These are phyloP conservation scores for Drosophila lacicola DNA, from an alignment of 2,888 invertebrate species.

Conservation along the genomic window DNA sequence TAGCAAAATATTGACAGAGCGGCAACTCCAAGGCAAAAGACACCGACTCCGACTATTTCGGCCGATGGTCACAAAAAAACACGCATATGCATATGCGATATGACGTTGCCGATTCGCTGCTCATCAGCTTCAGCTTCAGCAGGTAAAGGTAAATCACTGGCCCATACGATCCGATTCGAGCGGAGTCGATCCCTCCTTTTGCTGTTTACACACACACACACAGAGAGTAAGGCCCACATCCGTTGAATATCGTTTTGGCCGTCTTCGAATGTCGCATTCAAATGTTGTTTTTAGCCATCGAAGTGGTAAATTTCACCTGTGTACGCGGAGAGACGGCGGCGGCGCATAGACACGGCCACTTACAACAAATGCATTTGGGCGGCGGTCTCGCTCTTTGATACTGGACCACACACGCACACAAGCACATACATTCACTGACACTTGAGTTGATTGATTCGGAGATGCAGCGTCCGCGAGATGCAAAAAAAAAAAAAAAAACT, in stretches of 20 bases:
- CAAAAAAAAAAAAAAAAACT: conserved; percentile 61
- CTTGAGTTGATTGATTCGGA: conserved; percentile 78
- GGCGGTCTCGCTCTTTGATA: conserved; percentile 74
- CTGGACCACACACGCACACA: conserved; percentile 70
- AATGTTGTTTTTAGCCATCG: conserved; percentile 78
- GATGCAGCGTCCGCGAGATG: conserved; percentile 71
- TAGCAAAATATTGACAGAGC: conserved; percentile 80
- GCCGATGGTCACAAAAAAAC: conserved; percentile 22
- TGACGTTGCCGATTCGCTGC: conserved; percentile 75
- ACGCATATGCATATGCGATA: conserved; percentile 57
- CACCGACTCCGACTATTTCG: conserved; percentile 66
- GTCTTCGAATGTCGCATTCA: conserved; percentile 76
- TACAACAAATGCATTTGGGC: conserved; percentile 76
- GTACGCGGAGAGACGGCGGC: conserved; percentile 56
- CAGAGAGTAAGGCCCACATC: conserved; percentile 55
- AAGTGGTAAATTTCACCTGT: conserved; percentile 81
- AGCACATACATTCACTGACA: conserved; percentile 44
- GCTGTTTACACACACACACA: conserved; percentile 71
- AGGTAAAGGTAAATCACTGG: conserved; percentile 46
- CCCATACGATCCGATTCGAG: conserved; percentile 27
- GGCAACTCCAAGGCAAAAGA: conserved; percentile 71
- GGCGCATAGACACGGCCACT: conserved; percentile 73
- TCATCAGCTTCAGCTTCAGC: conserved; percentile 33
- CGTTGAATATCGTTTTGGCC: conserved; percentile 50
- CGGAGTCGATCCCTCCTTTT: conserved; percentile 23